phyloP scores from a whole-genome alignment of 2,888 invertebrate species.

The Drosophila neotestacea region DNA sequence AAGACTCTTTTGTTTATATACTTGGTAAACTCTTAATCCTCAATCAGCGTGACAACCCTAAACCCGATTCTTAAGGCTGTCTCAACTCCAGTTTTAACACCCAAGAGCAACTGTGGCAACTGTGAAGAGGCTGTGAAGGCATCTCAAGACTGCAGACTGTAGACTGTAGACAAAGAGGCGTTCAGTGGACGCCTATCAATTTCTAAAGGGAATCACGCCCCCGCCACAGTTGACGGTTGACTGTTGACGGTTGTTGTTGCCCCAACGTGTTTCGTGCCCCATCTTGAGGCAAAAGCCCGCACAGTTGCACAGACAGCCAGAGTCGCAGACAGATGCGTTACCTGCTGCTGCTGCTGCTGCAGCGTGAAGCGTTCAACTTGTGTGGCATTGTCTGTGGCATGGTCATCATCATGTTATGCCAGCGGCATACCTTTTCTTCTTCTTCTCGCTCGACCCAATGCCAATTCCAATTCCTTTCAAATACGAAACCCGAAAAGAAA shows the following conservation, averaged over 20 bases:
- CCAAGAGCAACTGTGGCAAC: slow-evolving; percentile 12
- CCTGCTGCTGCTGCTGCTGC: slow-evolving; percentile 30
- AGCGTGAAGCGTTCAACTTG: slow-evolving; percentile 48
- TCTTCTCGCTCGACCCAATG: slow-evolving; percentile 29
- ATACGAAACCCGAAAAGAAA: slow-evolving; percentile 21
- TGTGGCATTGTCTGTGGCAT: slow-evolving; percentile 57
- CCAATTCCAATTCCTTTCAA: slow-evolving; percentile 61
- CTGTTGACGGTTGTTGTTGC: background rate
- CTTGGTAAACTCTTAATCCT: too few species aligned
- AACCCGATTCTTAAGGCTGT: slow-evolving; percentile 23
- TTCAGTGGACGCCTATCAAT: slow-evolving; percentile 53
- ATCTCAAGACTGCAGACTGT: background rate
- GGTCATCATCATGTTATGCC: slow-evolving; percentile 59
- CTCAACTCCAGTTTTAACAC: slow-evolving; percentile 40
- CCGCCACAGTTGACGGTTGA: slow-evolving; percentile 3
- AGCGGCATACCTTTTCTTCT: slow-evolving; percentile 42
- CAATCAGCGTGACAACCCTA: background rate
- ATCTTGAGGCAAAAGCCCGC: slow-evolving; percentile 8
- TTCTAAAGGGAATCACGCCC: slow-evolving; percentile 41
- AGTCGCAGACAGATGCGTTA: slow-evolving; percentile 19
- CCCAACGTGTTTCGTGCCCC: background rate
- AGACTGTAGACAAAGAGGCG: slow-evolving; percentile 18
- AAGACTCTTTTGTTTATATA: background rate
- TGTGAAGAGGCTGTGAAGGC: slow-evolving; percentile 9
- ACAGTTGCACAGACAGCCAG: slow-evolving; percentile 4